phyloP scores from a whole-genome alignment of 2,797 vertebrate genomes.

The Rhynchotus rufescens region DNA sequence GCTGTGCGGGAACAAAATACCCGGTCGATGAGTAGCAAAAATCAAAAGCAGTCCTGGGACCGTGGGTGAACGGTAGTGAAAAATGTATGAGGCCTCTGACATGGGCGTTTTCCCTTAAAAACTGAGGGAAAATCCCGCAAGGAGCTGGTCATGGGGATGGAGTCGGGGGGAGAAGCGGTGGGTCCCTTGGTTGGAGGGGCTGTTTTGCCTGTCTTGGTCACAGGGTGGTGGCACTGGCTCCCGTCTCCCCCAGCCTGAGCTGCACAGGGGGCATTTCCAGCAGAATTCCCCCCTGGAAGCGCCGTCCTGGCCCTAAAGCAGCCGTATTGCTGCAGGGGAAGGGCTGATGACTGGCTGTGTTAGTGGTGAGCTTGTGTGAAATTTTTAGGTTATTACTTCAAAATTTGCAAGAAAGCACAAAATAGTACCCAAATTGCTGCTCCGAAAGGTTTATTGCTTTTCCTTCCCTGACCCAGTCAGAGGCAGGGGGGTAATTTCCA shows the following conservation, averaged over 20 bases:
- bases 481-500: constrained; percentile 21
- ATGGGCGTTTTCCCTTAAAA: constrained; percentile 62
- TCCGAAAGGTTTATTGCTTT: constrained; percentile 28
- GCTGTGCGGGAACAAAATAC: constrained; percentile 72
- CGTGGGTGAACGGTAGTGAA: constrained; percentile 64
- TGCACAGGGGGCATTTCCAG: not conserved
- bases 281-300: not conserved
- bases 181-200: not conserved
- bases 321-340: not conserved
- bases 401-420: constrained; percentile 10
- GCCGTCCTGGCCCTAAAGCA: not conserved
- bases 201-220: rapidly evolving
- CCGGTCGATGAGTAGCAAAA: constrained; percentile 69
- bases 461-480: not conserved
- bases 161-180: not conserved
- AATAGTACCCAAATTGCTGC: not conserved
- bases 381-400: constrained; percentile 7
- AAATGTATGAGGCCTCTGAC: constrained; percentile 62
- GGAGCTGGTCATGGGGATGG: not conserved
- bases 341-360: rapidly evolving
- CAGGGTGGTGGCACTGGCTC: not conserved
- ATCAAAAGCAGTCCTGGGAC: constrained; percentile 66
- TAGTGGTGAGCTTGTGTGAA: not conserved
- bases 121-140: constrained; percentile 48
- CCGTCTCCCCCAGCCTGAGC: not conserved